Evolutionary conservation across 2,113 vertebrate species (phyloP).

Genomic region (Carlito syrichta): DNA sequence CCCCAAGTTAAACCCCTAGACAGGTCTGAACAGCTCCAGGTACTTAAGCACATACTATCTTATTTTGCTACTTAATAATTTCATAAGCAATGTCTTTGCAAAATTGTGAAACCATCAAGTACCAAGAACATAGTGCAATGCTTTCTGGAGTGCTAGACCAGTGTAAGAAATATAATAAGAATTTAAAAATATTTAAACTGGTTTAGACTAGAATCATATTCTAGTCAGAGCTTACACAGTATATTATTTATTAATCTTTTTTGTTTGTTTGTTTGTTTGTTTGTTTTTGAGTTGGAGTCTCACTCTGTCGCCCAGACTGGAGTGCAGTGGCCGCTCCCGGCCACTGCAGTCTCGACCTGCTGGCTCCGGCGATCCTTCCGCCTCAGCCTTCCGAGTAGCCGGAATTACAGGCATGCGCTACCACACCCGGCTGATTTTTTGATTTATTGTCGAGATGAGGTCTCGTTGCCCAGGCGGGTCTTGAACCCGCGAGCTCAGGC

Average conservation of each 20-base stretch:
- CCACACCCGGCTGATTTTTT: too few species aligned
- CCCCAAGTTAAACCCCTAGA: not conserved
- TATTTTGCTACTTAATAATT: not conserved
- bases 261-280: too few species aligned
- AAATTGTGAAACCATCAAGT: not conserved
- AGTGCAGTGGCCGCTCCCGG: too few species aligned
- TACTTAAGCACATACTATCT: not conserved
- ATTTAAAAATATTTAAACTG: not conserved
- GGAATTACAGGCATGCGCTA: too few species aligned
- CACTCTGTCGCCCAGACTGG: too few species aligned
- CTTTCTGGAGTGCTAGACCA: not conserved
- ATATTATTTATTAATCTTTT: slow-evolving; percentile 20
- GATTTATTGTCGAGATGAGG: too few species aligned
- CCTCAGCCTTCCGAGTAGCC: too few species aligned
- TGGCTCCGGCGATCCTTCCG: too few species aligned
- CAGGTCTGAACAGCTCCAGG: not conserved
- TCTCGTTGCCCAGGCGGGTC: too few species aligned
- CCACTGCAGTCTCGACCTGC: too few species aligned
- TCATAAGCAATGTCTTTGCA: not conserved
- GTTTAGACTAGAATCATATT: slow-evolving; percentile 21
- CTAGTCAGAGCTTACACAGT: not conserved
- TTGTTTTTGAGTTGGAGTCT: too few species aligned
- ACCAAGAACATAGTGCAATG: not conserved
- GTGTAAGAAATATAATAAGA: not conserved
- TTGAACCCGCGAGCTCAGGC: too few species aligned